Percentiles rank a stretch among this genome's conserved stretches.
Evolutionary conservation across 2,888 invertebrate species (phyloP).

Genomic region (Ichneumon xanthorius): DNA sequence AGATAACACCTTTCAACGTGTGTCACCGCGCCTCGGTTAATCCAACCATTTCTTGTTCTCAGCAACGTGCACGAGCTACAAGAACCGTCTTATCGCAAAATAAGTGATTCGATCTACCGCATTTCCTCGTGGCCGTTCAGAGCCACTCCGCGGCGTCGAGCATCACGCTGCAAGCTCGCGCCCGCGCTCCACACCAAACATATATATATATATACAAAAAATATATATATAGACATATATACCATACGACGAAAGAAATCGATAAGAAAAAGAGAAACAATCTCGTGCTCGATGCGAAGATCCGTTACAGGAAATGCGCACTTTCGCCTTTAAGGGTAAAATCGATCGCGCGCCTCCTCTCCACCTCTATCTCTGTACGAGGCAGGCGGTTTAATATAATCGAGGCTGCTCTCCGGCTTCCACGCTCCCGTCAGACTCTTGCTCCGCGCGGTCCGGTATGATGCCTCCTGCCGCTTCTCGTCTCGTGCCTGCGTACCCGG

Average conservation of each 20-base stretch:
- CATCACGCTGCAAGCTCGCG: conserved; percentile 38
- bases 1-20: too few species aligned
- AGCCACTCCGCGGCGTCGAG: conserved; percentile 44
- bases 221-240: not conserved
- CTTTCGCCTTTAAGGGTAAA: conserved; percentile 53
- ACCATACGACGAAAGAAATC: conserved; percentile 14
- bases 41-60: too few species aligned
- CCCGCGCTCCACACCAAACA: conserved; percentile 9
- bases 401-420: conserved; percentile 48
- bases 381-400: conserved; percentile 62
- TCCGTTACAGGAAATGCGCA: conserved; percentile 69
- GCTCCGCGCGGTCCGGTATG: conserved; percentile 23
- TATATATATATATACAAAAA: not conserved
- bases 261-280: conserved; percentile 62
- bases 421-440: conserved; percentile 37
- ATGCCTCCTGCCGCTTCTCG: conserved; percentile 3
- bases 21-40: too few species aligned
- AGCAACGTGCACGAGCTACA: not conserved
- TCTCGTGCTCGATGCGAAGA: conserved; percentile 62
- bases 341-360: conserved; percentile 59
- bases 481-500: not conserved
- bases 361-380: conserved; percentile 15
- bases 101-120: conserved; percentile 68
- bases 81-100: conserved; percentile 61
- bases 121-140: conserved; percentile 56